A percentile compares a stretch with the other conserved stretches of the same genome.
These are phyloP conservation scores for Solea senegalensis DNA, from an alignment of 2,113 vertebrate genomes.

Conservation along the genomic window DNA sequence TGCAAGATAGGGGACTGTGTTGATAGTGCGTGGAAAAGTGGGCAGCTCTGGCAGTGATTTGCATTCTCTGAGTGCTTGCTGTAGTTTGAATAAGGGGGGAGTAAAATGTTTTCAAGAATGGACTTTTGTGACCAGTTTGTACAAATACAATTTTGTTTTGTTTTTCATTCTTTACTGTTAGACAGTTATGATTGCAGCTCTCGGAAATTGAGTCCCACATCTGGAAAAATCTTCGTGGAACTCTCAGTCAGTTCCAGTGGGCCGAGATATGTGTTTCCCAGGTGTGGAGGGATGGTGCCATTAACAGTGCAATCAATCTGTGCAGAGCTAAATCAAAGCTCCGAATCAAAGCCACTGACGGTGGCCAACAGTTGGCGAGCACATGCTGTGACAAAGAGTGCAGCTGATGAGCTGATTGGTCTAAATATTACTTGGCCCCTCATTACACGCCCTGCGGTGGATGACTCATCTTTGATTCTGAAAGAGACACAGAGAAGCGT, in stretches of 20 bases:
- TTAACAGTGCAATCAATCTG: slow-evolving; percentile 1
- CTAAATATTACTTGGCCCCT: slow-evolving; percentile 31
- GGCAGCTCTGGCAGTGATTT: no score
- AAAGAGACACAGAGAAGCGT: slow-evolving; percentile 24
- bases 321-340: slow-evolving; percentile 49
- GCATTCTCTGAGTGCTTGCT: no score
- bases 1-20: no score
- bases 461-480: slow-evolving; percentile 15
- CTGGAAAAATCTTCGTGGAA: slow-evolving; percentile 74
- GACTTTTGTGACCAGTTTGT: no score
- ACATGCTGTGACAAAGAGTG: not conserved
- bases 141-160: no score
- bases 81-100: no score
- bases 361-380: slow-evolving; percentile 25
- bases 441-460: slow-evolving; percentile 12
- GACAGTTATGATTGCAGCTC: no score
- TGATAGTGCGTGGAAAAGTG: no score
- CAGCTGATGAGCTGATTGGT: slow-evolving; percentile 26
- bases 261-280: slow-evolving; percentile 61
- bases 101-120: no score
- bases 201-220: slow-evolving; percentile 55
- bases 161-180: no score
- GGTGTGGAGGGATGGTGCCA: slow-evolving; percentile 45
- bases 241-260: slow-evolving; percentile 43
- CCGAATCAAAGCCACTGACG: slow-evolving; percentile 27